Evolutionary conservation across 1,140 invertebrate species (phyloP).

Genomic region (Melanaphis sacchari): DNA sequence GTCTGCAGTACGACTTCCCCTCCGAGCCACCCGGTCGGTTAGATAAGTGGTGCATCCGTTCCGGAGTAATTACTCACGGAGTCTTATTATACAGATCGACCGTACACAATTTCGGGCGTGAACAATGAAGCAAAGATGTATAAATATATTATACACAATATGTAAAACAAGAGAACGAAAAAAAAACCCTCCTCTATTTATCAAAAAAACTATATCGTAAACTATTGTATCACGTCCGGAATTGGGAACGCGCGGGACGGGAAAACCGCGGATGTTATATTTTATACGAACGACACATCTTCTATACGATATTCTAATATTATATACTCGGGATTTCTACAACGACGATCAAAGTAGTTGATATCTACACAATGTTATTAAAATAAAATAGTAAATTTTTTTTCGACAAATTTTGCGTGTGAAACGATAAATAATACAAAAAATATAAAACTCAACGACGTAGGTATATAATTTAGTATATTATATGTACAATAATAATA

Average conservation of each 20-base stretch:
- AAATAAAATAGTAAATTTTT: neutral
- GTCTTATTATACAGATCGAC: constrained; percentile 15
- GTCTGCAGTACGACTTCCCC: neutral
- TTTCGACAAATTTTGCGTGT: neutral
- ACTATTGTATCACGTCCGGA: neutral
- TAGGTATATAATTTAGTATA: neutral
- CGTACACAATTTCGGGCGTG: constrained; percentile 34
- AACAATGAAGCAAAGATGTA: neutral
- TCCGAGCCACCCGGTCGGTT: constrained; percentile 25
- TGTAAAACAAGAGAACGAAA: constrained; percentile 4
- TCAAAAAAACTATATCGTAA: neutral
- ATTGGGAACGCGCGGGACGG: neutral
- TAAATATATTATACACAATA: neutral
- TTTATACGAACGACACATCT: neutral
- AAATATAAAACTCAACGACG: neutral
- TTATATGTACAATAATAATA: neutral
- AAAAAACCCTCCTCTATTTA: neutral
- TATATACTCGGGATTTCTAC: neutral
- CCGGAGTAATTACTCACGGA: constrained; percentile 29
- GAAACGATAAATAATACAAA: neutral
- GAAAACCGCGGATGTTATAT: neutral
- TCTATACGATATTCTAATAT: neutral
- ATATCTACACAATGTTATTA: neutral
- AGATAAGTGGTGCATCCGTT: constrained; percentile 52
- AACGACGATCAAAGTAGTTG: neutral